phyloP scores from a whole-genome alignment of 2,113 vertebrate species.

The Onychostoma macrolepis region DNA sequence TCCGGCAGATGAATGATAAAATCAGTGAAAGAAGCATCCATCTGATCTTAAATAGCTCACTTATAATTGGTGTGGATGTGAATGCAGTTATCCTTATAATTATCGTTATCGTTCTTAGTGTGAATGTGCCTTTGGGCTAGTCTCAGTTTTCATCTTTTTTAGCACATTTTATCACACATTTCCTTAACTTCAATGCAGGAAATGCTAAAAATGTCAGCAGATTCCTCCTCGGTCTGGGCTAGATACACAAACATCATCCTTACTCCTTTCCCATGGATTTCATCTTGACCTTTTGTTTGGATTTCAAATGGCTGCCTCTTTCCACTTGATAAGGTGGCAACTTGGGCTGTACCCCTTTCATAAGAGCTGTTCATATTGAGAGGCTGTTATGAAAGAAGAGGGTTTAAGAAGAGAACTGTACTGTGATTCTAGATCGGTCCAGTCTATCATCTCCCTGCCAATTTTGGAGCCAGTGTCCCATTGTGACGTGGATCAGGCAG shows the following conservation, averaged over 20 bases:
- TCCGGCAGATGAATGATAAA: neutral
- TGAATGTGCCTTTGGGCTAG: neutral
- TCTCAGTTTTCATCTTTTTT: neutral
- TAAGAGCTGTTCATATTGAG: neutral
- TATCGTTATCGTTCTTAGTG: neutral
- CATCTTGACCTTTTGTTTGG: constrained; percentile 23
- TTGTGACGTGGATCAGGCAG: neutral
- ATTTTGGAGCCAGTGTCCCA: neutral
- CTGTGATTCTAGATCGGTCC: neutral
- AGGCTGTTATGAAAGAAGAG: neutral
- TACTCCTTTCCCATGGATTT: neutral
- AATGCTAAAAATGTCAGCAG: neutral
- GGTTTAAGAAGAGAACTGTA: neutral
- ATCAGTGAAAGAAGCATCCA: neutral
- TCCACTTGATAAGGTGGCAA: neutral
- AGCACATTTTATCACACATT: neutral
- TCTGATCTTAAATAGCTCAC: neutral
- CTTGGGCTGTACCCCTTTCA: neutral
- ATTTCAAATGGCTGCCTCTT: neutral
- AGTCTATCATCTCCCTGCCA: neutral
- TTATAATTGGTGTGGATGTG: neutral
- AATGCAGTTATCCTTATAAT: neutral
- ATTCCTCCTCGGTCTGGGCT: neutral
- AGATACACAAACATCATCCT: neutral
- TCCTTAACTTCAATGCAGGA: neutral